Base-by-base conservation (phyloP, 2,888 invertebrate genomes). In the Amphimallon solstitiale region DNA sequence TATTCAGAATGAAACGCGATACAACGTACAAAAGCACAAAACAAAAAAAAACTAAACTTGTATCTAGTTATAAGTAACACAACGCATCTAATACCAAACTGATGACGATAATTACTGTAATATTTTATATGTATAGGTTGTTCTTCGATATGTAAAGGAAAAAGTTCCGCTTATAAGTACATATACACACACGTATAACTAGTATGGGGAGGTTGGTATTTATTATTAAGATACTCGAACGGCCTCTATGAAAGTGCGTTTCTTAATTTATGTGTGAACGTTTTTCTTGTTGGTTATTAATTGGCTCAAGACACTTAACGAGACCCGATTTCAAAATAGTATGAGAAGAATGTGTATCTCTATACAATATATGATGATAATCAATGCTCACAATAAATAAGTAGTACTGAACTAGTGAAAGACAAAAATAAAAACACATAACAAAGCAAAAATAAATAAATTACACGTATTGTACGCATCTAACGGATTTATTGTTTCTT, bases 181-280 rank as follows among this genome's bases (percentile, higher is more conserved):
- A 35, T n/a, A 19, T 19, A 19, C n/a, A 34, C 21, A 14, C 4
- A 15, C 17, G 19, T 45, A 15, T 1, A n/a, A 7, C 29, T 3
- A 4, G 29, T 49, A 49, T 29, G 14, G 54, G 23, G 40, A 54
- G 54, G 54, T 14, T 38, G 21, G 21, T 37, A 21, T 38, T 49
- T 54, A 54, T 54, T 54, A 54, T 54, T 54, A 40, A 9, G 12
- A 12, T 40, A 12, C 54, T 38, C 23, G 38, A 5, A 12, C 38
- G 38, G 7, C 21, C 12, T 54, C 12, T 40, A 38, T 21, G 38
- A 21, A 23, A 19, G 19, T 19, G 19, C 40, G 14, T 9, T 40
- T 9, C 19, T 54, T 54, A 54, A 54, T 54, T 54, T 54, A 54
- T 54, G 54, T 54, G 54, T 38, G 54, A 54, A 54, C 40, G 12